Evolutionary conservation across 2,113 vertebrate species (phyloP).

Genomic region (Sialia sialis): DNA sequence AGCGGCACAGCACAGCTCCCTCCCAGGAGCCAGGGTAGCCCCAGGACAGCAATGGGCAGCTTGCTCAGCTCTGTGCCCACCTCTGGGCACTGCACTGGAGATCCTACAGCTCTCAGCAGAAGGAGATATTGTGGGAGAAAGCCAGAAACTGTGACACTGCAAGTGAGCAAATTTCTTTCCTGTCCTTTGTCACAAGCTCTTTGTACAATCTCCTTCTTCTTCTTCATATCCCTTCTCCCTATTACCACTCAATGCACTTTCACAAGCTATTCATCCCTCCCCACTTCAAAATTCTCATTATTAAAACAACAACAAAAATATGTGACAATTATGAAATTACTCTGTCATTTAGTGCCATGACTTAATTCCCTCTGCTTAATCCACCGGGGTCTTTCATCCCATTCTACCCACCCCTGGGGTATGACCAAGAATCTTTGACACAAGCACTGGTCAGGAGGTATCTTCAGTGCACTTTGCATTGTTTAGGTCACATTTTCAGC

Average conservation of each 20-base stretch:
- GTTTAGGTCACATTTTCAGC: neutral
- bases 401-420: neutral
- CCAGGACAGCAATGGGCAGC: neutral
- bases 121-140: neutral
- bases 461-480: neutral
- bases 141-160: neutral
- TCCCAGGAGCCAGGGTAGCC: fast-evolving
- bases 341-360: neutral
- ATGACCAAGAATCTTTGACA: neutral
- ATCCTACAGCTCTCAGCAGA: neutral
- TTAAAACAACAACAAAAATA: neutral
- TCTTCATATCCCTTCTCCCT: neutral
- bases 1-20: neutral
- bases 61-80: neutral
- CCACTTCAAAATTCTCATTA: neutral
- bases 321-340: neutral
- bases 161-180: neutral
- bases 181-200: neutral
- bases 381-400: fast-evolving
- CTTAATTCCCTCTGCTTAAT: neutral
- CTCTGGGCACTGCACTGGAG: neutral
- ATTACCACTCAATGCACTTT: neutral
- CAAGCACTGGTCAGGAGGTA: neutral
- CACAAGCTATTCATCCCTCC: neutral
- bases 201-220: neutral